Evolutionary conservation across 2,113 vertebrate genomes (phyloP), one percentile per base, ranked within the genome.

Genomic region (Pangasianodon hypophthalmus): DNA sequence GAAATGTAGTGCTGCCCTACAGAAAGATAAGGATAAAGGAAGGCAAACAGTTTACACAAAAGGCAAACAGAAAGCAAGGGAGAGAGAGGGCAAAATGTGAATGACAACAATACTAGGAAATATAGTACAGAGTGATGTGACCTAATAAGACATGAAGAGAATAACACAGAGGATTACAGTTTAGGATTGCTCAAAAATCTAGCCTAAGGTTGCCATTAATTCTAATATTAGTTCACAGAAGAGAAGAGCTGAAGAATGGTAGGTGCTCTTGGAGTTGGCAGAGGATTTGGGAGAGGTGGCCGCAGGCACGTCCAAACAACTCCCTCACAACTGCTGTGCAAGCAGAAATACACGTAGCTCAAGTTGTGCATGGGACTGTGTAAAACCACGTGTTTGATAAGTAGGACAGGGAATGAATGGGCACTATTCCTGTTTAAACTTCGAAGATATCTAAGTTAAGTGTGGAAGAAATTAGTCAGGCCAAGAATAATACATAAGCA

Each of bases 351-450:
- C 88, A 90, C 62, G 41, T 88, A 85, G 77, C 86, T 32, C 92
- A 79, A 56, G 79, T 60, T 85, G 84, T 86, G 91, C 37, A 90
- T 37, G 93, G 91, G 18, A 60, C 90, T 92, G 90, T 14, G 19
- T 56, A 62, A 92, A 89, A 91, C 29, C 86, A 85, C 32, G 88
- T 87, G 90, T 84, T 87, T 87, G 1, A 13, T 80, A 81, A 90
- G 83, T 79, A 60, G 81, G 50, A 80, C 81, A 79, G 26, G 58
- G 24, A 62, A 84, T 88, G 84, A 89, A 88, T 88, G 46, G 88
- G 56, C 75, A 16, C 80, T 90, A 46, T 87, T 89, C 71, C 6
- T 91, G 84, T 80, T 84, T 58, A 19, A 73, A 56, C 11, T 41
- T 69, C 48, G 19, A 83, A 16, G 6, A 29, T 58, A 84, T 88